These are phyloP conservation scores for Opisthocomus hoazin DNA, from an alignment of 2,113 vertebrate species.

Conservation along the genomic window DNA sequence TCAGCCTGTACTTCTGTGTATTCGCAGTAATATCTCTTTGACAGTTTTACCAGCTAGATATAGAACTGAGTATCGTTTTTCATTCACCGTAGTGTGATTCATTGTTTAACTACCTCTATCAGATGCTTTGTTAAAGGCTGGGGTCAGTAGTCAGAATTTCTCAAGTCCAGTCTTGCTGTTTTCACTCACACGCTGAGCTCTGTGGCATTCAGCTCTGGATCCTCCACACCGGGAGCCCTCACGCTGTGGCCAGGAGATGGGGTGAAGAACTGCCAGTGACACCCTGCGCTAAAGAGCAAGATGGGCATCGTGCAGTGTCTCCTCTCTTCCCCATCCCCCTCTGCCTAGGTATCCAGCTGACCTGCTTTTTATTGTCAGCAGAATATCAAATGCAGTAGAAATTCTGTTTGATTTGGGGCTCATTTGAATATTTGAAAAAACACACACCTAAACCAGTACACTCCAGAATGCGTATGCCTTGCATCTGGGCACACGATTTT, in stretches of 20 bases:
- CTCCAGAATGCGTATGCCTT: background rate
- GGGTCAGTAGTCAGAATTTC: background rate
- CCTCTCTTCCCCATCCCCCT: background rate
- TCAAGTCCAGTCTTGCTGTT: background rate
- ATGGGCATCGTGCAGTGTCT: background rate
- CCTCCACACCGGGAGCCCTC: background rate
- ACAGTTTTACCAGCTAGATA: background rate
- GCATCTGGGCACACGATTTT: background rate
- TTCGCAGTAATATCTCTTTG: background rate
- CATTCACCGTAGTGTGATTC: background rate
- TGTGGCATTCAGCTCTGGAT: background rate
- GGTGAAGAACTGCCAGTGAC: background rate
- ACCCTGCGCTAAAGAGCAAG: accelerated
- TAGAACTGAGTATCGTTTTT: background rate
- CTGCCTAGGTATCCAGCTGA: background rate
- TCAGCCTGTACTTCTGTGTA: background rate
- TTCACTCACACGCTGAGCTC: background rate
- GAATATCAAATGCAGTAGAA: background rate
- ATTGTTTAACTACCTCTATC: background rate
- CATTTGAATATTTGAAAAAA: background rate
- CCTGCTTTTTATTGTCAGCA: background rate
- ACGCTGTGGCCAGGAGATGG: background rate
- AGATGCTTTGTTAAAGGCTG: background rate
- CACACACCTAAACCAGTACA: background rate
- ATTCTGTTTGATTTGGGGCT: background rate